Base-by-base conservation (phyloP, 2,888 invertebrate genomes). In the Spilosoma lubricipeda region DNA sequence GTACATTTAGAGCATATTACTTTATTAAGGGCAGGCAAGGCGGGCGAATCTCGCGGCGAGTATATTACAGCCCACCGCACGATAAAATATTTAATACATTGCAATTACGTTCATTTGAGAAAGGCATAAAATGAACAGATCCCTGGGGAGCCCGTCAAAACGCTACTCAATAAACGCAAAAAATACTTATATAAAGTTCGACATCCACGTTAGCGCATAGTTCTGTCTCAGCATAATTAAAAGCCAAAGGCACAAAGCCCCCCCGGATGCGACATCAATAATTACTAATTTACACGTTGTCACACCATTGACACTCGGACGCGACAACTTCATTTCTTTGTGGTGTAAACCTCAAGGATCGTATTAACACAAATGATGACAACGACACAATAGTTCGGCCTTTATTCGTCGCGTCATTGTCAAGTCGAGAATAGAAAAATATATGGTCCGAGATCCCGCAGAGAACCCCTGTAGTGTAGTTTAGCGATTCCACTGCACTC, bases 301-400 rank as follows among this genome's bases (percentile, higher is more conserved):
- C 95, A 92, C 93, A 90, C 92, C 92, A 94, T 94, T 94, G 93
- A 94, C 91, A 91, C 88, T 90, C 89, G 87, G 91, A 90, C 89
- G 89, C 88, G 93, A 94, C 92, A 90, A 92, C 94, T 93, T 92
- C 94, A 94, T 93, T 89, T 88, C 92, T 92, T 95, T 95, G 95
- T 95, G 92, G 93, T 89, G 92, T 90, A 94, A 95, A 95, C 95
- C 95, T 95, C 95, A 94, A 94, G 94, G 93, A 93, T 94, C 93
- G 93, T 93, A 95, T 95, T 95, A 95, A 95, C 95, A 95, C 93
- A 93, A 93, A 94, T 92, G 94, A 95, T 94, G 95, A 95, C 95
- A 95, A 93, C 91, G 90, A 88, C 81, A 95, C 93, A 94, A 95
- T 93, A 87, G 91, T 82, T 82, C 85, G 85, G 87, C 84, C 90